Conservation (phyloP, 2,888 invertebrate species). For the Pherbina coryleti region DNA sequence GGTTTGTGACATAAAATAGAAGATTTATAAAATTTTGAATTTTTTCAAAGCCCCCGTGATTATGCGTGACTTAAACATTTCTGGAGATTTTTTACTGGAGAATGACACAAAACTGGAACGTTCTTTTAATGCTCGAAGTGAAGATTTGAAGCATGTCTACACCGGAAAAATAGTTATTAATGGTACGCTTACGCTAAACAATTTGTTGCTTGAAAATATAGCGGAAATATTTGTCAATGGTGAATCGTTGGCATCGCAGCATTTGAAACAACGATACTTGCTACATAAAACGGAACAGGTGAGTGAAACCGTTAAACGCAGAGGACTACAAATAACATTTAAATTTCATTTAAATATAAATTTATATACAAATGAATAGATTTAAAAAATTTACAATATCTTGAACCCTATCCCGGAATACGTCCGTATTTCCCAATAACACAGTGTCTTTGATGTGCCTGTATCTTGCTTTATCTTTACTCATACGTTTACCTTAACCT, state of each 20-base stretch:
- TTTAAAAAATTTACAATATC: too few relatives aligned
- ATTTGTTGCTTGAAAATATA: conserved; percentile 50
- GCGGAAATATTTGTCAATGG: conserved; percentile 48
- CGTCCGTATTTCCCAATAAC: too few relatives aligned
- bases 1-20: background rate
- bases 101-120: conserved; percentile 48
- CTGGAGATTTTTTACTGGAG: conserved; percentile 53
- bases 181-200: conserved; percentile 58
- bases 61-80: conserved; percentile 57
- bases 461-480: too few relatives aligned
- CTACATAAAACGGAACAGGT: conserved; percentile 57
- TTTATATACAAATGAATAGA: too few relatives aligned
- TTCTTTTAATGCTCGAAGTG: background rate
- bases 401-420: too few relatives aligned
- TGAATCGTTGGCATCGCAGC: conserved; percentile 42
- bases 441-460: too few relatives aligned
- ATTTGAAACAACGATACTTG: conserved; percentile 53
- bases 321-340: too few relatives aligned
- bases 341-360: too few relatives aligned
- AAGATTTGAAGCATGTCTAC: conserved; percentile 59
- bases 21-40: background rate
- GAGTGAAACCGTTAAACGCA: background rate
- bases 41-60: conserved; percentile 59
- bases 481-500: too few relatives aligned
- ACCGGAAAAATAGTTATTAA: conserved; percentile 58